Base-by-base conservation (phyloP, 2,113 vertebrate genomes). In the Nematolebias whitei region DNA sequence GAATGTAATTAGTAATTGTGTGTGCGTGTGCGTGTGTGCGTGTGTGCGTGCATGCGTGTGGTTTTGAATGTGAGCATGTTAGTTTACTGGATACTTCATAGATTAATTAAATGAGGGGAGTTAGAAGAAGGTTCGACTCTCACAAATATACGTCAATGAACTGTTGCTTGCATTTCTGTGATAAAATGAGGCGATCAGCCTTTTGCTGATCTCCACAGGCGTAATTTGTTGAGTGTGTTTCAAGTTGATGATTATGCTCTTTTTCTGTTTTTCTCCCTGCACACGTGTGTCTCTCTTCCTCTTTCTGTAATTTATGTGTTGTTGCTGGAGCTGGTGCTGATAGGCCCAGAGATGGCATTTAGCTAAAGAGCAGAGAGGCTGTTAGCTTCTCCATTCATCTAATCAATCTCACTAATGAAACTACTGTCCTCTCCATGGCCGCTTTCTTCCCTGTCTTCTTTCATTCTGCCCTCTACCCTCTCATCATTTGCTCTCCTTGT, bases 381-480 rank as follows among this genome's bases (percentile, higher is more conserved):
- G 89, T 89, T 90, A 89, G 89, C 86, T 88, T 88, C 85, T 81
- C 80, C 80, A 80, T 87, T 91, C 89, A 89, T 91, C 85, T 87
- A 91, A 91, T 91, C 89, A 91, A 90, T 91, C 89, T 89, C 84
- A 87, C 88, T 91, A 89, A 91, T 91, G 89, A 91, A 88, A 88
- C 76, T 78, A 68, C 77, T 80, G 79, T 89, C 87, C 85, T 85
- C 82, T 89, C 71, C 80, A 57, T 81, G 70, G 72, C 79, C 71
- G 63, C 74, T 70, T 70, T 79, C 69, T 58, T 63, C 70, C 57
- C 68, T 68, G 59, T 66, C 61, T 29, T 49, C 73, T 54, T 74
- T 81, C 70, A 49, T 63, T 68, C 62, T 76, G 56, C 78, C 82
- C 76, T 74, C 65, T 59, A 71, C 75, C 71, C 71, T 78, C 71